Evolutionary conservation across 2,113 vertebrate species (phyloP).

Genomic region (Peromyscus leucopus): DNA sequence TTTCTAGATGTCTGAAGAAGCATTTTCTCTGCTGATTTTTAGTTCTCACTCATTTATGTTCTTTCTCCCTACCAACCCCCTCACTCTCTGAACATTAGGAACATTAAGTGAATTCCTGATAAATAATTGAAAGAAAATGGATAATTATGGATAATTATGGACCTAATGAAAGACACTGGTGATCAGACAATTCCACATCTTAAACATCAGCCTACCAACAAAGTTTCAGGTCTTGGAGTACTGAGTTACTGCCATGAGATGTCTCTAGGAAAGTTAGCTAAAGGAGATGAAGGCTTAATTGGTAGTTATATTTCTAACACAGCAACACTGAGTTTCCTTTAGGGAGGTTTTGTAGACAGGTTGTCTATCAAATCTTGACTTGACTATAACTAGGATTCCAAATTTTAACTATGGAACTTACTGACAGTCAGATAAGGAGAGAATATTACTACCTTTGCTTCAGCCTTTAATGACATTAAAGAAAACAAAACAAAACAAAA

Average conservation of each 20-base stretch:
- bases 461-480: neutral
- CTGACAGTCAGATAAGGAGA: neutral
- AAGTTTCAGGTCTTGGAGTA: neutral
- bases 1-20: neutral
- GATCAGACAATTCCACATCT: neutral
- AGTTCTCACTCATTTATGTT: neutral
- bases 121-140: neutral
- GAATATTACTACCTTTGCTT: neutral
- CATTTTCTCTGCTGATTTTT: neutral
- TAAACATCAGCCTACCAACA: neutral
- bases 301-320: neutral
- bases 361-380: neutral
- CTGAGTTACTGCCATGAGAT: neutral
- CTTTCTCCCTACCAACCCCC: accelerated
- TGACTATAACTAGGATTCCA: neutral
- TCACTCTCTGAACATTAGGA: neutral
- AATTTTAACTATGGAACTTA: neutral
- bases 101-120: neutral
- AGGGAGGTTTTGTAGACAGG: neutral
- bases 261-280: neutral
- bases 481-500: neutral
- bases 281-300: neutral
- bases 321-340: neutral
- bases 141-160: neutral
- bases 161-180: neutral